A percentile compares a stretch with the other conserved stretches of the same genome.
Evolutionary conservation across 1,140 invertebrate species (phyloP).

Genomic region (Sarcophaga bullata): DNA sequence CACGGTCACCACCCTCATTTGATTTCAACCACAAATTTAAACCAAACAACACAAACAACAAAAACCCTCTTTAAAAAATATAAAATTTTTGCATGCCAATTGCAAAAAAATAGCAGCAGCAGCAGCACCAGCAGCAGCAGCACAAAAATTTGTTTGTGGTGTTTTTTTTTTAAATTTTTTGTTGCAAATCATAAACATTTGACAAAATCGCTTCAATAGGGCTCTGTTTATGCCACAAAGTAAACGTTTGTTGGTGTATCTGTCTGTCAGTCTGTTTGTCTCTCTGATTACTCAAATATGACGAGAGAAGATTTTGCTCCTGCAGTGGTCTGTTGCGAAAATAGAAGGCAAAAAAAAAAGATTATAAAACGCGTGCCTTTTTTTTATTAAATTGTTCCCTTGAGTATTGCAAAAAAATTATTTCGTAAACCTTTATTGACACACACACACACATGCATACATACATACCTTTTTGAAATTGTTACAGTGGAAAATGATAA

Average conservation of each 20-base stretch:
- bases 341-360: neutral
- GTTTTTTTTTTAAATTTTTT: neutral
- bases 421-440: neutral
- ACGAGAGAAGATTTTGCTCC: neutral
- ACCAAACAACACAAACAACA: too few relatives aligned
- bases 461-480: constrained; percentile 48
- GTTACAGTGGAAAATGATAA: constrained; percentile 50
- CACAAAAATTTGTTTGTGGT: too few relatives aligned
- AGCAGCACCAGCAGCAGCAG: too few relatives aligned
- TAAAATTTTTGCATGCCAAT: constrained; percentile 44
- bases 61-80: constrained; percentile 30
- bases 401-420: constrained; percentile 43
- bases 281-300: constrained; percentile 16
- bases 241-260: neutral
- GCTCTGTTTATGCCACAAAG: neutral
- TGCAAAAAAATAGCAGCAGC: neutral
- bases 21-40: too few relatives aligned
- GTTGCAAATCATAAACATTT: constrained; percentile 30
- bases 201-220: constrained; percentile 24
- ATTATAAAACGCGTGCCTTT: constrained; percentile 2
- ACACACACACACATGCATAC: constrained; percentile 17
- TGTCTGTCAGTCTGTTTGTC: neutral
- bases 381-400: constrained; percentile 60
- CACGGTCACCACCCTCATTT: too few relatives aligned
- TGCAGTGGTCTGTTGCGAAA: neutral